A percentile compares a stretch with the other conserved stretches of the same genome.
Conservation (phyloP, 2,888 invertebrate species). For the Tetranychus piercei region DNA sequence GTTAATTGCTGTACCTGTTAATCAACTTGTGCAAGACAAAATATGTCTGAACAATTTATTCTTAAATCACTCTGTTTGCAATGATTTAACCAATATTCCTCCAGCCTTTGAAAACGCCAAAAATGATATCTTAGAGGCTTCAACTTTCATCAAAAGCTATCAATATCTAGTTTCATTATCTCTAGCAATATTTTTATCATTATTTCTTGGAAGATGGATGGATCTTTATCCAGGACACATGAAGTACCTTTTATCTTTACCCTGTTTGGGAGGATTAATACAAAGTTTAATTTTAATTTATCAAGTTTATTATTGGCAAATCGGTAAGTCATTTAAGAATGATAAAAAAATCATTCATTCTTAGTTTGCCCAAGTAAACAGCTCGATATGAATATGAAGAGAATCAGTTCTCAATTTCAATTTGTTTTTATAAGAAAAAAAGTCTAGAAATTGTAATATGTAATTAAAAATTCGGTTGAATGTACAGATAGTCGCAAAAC, state of each 20-base stretch:
- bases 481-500: neutral
- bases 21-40: neutral
- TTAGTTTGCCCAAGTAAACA: too few relatives aligned
- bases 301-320: neutral
- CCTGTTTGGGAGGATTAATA: neutral
- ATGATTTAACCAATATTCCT: neutral
- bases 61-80: neutral
- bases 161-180: neutral
- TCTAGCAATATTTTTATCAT: neutral
- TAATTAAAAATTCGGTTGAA: too few relatives aligned
- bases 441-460: too few relatives aligned
- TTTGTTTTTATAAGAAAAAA: too few relatives aligned
- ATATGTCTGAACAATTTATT: neutral
- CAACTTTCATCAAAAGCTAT: neutral
- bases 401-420: too few relatives aligned
- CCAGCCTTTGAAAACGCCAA: neutral
- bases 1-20: neutral
- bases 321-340: neutral
- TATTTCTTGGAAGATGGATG: neutral
- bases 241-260: neutral
- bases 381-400: too few relatives aligned
- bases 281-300: neutral
- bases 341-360: neutral
- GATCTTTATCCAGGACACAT: neutral
- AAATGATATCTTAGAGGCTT: neutral